phyloP scores from a whole-genome alignment of 2,888 invertebrate genomes.

The Drosophila incognita region DNA sequence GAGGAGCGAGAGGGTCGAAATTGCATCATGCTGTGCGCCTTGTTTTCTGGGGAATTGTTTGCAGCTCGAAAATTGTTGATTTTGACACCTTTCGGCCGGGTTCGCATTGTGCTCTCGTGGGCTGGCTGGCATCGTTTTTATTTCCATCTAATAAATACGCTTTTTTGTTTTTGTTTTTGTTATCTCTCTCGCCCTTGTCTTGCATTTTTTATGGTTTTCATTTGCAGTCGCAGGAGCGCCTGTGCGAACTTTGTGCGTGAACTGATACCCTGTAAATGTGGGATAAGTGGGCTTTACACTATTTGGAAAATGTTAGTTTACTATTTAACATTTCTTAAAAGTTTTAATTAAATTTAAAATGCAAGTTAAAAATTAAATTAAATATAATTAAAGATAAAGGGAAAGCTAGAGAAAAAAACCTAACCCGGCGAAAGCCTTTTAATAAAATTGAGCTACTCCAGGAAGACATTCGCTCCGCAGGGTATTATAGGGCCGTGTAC shows the following conservation, averaged over 20 bases:
- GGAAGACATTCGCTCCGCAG: constrained; percentile 7
- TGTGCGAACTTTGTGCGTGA: constrained; percentile 46
- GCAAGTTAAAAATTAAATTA: accelerated
- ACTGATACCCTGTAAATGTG: constrained; percentile 34
- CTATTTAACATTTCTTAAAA: too few species aligned
- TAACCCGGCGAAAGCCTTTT: not conserved
- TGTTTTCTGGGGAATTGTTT: constrained; percentile 76
- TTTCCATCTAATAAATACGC: constrained; percentile 76
- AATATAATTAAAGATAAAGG: too few species aligned
- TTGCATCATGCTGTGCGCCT: constrained; percentile 81
- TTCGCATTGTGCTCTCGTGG: constrained; percentile 57
- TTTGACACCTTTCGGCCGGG: constrained; percentile 82
- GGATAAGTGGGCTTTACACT: not conserved
- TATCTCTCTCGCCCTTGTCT: constrained; percentile 45
- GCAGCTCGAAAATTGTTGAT: constrained; percentile 81
- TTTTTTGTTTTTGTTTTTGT: constrained; percentile 46
- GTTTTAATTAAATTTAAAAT: not conserved
- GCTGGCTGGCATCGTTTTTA: constrained; percentile 62
- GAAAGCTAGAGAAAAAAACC: too few species aligned
- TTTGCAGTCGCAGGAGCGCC: constrained; percentile 51
- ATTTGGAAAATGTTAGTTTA: too few species aligned
- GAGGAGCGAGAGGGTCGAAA: constrained; percentile 45
- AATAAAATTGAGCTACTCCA: not conserved
- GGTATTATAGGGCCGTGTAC: constrained; percentile 23
- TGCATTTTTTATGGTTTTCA: constrained; percentile 78